These are phyloP conservation scores for Odobenus rosmarus DNA, from an alignment of 2,113 vertebrate species.

Conservation along the genomic window DNA sequence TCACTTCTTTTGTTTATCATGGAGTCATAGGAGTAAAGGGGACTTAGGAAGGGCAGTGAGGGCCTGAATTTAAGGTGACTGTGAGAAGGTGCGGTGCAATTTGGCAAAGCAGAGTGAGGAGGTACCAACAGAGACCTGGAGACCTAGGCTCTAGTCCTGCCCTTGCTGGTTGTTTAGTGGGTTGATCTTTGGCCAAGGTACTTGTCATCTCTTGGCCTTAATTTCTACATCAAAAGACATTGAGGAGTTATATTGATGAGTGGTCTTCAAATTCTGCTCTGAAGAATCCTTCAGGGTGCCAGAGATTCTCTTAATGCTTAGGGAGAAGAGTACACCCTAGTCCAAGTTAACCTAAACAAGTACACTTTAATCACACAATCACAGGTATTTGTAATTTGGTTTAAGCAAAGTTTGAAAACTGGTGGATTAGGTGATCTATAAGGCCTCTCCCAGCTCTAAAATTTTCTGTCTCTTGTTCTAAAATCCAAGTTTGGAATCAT, in stretches of 20 bases:
- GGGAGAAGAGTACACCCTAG: neutral
- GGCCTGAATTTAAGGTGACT: neutral
- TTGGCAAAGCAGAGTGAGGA: neutral
- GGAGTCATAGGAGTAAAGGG: neutral
- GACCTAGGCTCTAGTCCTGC: neutral
- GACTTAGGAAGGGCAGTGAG: neutral
- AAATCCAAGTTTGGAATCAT: neutral
- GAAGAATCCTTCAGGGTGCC: neutral
- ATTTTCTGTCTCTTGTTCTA: neutral
- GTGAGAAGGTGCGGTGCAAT: neutral
- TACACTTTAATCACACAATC: neutral
- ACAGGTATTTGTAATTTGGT: neutral
- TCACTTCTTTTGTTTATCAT: neutral
- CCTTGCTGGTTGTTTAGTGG: neutral
- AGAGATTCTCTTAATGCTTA: neutral
- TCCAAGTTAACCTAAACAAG: neutral
- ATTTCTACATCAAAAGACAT: neutral
- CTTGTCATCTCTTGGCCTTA: neutral
- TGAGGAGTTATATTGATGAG: neutral
- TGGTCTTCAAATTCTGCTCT: neutral
- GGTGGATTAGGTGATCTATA: neutral
- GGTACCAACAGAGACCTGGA: too few relatives aligned
- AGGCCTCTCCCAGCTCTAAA: neutral
- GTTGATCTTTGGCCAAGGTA: neutral
- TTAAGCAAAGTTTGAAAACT: slow-evolving; percentile 5